phyloP scores from a whole-genome alignment of 2,888 invertebrate genomes.

The Proisotoma minuta region DNA sequence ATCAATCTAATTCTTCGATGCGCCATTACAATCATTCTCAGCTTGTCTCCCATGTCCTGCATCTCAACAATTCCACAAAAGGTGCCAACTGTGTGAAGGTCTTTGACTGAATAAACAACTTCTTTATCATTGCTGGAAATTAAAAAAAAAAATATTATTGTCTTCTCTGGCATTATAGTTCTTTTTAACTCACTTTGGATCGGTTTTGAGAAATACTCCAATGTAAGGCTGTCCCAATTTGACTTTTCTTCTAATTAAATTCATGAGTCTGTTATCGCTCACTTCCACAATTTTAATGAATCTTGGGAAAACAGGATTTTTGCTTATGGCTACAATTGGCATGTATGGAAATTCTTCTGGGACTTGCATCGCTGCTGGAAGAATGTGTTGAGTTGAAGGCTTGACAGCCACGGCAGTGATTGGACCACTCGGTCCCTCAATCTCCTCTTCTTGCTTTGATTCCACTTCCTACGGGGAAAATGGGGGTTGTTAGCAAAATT shows the following conservation, averaged over 20 bases:
- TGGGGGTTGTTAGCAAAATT: too few relatives aligned
- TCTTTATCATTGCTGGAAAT: constrained; percentile 69
- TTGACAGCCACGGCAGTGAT: constrained; percentile 4
- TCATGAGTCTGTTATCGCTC: constrained; percentile 78
- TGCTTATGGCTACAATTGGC: constrained; percentile 86
- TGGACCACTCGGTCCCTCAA: neutral
- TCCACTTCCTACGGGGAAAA: neutral
- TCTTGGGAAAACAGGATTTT: constrained; percentile 94
- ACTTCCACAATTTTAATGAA: constrained; percentile 97
- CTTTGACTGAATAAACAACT: constrained; percentile 73
- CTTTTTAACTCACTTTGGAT: constrained; percentile 63
- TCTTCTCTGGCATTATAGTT: neutral
- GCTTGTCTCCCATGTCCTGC: constrained; percentile 85
- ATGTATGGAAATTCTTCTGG: constrained; percentile 96
- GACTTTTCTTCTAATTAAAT: constrained; percentile 85
- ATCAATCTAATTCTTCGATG: constrained; percentile 80
- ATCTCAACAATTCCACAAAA: constrained; percentile 98
- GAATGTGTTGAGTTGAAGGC: constrained; percentile 26
- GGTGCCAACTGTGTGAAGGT: constrained; percentile 84
- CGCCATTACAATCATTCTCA: constrained; percentile 89
- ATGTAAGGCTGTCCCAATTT: constrained; percentile 94
- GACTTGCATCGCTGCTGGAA: constrained; percentile 85
- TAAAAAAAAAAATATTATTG: neutral
- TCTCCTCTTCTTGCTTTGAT: neutral
- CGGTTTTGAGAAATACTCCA: constrained; percentile 91